Conservation (phyloP, 23 tunicate species). For the Halocynthia roretzi region DNA sequence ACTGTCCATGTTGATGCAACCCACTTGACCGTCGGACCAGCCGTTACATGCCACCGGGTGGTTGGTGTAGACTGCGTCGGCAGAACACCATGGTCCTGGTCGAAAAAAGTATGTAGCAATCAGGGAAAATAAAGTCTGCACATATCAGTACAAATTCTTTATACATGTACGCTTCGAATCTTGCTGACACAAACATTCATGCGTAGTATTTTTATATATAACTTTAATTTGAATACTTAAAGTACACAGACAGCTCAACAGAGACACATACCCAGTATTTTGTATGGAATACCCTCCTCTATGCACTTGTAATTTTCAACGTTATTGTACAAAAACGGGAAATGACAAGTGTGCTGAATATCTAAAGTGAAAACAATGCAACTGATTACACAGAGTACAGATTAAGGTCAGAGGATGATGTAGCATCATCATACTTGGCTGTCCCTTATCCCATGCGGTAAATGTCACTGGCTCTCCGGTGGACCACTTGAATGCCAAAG, state of each 20-base stretch:
- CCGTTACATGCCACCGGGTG: constrained; percentile 77
- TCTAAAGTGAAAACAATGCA: constrained; percentile 16
- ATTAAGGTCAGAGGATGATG: background rate
- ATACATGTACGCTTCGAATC: background rate
- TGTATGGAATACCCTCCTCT: constrained; percentile 29
- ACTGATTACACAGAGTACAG: background rate
- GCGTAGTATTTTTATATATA: background rate
- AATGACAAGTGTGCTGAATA: constrained; percentile 45
- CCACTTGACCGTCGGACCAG: constrained; percentile 41
- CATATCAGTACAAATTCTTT: background rate
- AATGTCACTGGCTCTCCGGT: constrained; percentile 77
- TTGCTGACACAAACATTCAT: no score
- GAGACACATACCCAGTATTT: constrained; percentile 24
- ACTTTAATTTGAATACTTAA: background rate
- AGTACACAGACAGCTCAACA: background rate
- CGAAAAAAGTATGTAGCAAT: background rate
- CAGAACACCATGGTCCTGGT: constrained; percentile 74
- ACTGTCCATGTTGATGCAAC: constrained; percentile 60
- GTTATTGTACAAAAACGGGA: constrained; percentile 58
- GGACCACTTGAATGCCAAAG: constrained; percentile 44
- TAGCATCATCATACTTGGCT: constrained; percentile 36
- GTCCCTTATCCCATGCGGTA: constrained; percentile 67
- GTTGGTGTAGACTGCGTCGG: constrained; percentile 60
- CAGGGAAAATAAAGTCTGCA: background rate
- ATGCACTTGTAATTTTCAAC: constrained; percentile 66